A percentile compares a stretch with the other conserved stretches of the same genome.
Conservation (phyloP, 2,113 vertebrate genomes). For the Archilochus colubris region DNA sequence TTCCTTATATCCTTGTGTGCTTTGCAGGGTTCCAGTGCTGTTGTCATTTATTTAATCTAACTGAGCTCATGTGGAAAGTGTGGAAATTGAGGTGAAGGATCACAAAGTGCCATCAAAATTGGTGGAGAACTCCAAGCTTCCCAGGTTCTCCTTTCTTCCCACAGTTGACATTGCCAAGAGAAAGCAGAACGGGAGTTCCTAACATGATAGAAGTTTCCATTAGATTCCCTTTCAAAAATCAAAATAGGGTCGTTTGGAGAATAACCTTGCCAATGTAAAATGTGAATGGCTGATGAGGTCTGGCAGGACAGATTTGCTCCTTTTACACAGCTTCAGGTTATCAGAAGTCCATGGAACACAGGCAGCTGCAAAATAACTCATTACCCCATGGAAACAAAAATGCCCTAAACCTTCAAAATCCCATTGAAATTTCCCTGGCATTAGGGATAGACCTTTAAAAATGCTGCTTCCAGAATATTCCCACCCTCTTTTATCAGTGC, state of each 20-base stretch:
- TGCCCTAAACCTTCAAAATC: neutral
- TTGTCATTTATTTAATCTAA: neutral
- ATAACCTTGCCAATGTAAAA: neutral
- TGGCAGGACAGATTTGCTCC: neutral
- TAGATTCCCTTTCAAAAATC: neutral
- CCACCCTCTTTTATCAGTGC: neutral
- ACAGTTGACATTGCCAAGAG: neutral
- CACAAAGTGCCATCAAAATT: neutral
- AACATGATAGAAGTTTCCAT: neutral
- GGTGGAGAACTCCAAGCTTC: neutral
- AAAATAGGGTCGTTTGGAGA: neutral
- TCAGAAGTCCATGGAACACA: neutral
- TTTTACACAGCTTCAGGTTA: neutral
- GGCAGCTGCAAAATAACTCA: neutral
- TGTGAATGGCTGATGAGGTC: neutral
- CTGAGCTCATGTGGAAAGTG: neutral
- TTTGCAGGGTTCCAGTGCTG: neutral
- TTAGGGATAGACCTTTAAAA: neutral
- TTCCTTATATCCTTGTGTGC: neutral
- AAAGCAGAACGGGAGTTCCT: neutral
- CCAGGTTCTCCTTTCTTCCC: neutral
- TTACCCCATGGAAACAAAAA: neutral
- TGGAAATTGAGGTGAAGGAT: slow-evolving; percentile 15
- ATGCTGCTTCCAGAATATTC: neutral
- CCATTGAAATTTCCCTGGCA: neutral